Evolutionary conservation across 1,140 invertebrate species (phyloP).

Genomic region (Atta cephalotes): DNA sequence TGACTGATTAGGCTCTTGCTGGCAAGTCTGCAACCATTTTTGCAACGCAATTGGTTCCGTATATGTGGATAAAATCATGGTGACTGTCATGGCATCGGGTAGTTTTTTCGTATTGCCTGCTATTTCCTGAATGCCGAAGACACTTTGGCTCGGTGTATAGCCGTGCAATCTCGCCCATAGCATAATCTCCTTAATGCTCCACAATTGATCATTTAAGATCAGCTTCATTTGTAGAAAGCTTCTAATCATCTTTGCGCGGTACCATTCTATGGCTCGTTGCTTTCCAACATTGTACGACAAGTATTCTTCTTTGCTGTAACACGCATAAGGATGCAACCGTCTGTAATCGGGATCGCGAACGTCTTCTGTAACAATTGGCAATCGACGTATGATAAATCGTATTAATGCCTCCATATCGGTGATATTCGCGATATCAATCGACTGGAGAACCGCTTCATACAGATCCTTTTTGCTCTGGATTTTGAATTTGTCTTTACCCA

Average conservation of each 20-base stretch:
- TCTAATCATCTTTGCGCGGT: conserved; percentile 83
- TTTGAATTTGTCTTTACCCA: conserved; percentile 79
- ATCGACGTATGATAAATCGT: conserved; percentile 79
- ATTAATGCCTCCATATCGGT: conserved; percentile 74
- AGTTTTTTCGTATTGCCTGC: conserved; percentile 48
- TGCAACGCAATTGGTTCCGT: conserved; percentile 69
- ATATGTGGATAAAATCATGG: conserved; percentile 45
- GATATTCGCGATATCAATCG: conserved; percentile 64
- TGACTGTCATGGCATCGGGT: conserved; percentile 20
- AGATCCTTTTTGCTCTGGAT: conserved; percentile 75
- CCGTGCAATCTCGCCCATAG: conserved; percentile 86
- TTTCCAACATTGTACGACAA: conserved; percentile 86
- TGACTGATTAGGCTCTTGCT: conserved; percentile 29
- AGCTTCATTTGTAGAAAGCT: conserved; percentile 79
- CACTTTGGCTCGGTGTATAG: conserved; percentile 79
- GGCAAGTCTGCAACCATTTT: conserved; percentile 72
- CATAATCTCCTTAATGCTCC: conserved; percentile 86
- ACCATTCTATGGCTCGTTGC: conserved; percentile 86
- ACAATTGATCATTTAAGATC: conserved; percentile 80
- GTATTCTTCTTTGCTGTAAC: conserved; percentile 84
- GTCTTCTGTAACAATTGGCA: conserved; percentile 81
- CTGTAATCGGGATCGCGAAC: conserved; percentile 82
- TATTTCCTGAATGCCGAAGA: not conserved
- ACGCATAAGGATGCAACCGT: conserved; percentile 85
- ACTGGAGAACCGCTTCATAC: conserved; percentile 73